These are phyloP conservation scores for Caenorhabditis sulstoni DNA, from an alignment of 2,888 invertebrate species.

Conservation along the genomic window DNA sequence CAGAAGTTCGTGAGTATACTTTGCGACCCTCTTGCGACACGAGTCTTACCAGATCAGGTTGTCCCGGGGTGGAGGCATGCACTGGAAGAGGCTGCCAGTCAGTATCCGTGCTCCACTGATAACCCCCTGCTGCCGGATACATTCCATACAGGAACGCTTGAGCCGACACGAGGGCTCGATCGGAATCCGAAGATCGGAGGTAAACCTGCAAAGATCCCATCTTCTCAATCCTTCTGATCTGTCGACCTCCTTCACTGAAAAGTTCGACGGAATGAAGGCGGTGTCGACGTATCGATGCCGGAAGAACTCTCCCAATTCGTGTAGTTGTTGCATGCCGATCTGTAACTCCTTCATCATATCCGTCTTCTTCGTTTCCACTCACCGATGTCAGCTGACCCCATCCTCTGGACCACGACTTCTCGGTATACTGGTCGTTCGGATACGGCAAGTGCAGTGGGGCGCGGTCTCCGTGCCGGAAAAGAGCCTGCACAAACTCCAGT, in stretches of 20 bases:
- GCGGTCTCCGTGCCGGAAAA: conserved; percentile 90
- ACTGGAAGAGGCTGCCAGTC: conserved; percentile 75
- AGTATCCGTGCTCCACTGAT: conserved; percentile 42
- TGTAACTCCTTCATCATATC: conserved; percentile 54
- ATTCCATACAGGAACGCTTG: conserved; percentile 89
- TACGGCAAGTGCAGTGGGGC: conserved; percentile 63
- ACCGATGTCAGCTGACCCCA: conserved; percentile 66
- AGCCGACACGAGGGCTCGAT: conserved; percentile 87
- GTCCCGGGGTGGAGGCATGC: conserved; percentile 63
- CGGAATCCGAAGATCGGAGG: conserved; percentile 81
- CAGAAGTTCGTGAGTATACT: conserved; percentile 16
- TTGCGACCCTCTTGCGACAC: too few species aligned
- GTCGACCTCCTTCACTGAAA: conserved; percentile 52
- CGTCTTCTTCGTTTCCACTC: neutral
- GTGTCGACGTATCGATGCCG: conserved; percentile 63
- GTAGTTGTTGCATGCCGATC: conserved; percentile 75
- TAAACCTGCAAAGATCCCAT: conserved; percentile 69
- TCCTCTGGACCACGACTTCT: conserved; percentile 62
- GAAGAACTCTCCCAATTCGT: conserved; percentile 72
- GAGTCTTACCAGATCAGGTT: conserved; percentile 72
- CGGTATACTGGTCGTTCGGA: conserved; percentile 63
- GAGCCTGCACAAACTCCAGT: conserved; percentile 81
- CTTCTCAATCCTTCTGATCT: neutral
- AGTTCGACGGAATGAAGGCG: conserved; percentile 52
- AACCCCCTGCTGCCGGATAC: conserved; percentile 82